These are phyloP conservation scores for Rhagoletis pomonella DNA, from an alignment of 1,140 invertebrate genomes.

Conservation along the genomic window DNA sequence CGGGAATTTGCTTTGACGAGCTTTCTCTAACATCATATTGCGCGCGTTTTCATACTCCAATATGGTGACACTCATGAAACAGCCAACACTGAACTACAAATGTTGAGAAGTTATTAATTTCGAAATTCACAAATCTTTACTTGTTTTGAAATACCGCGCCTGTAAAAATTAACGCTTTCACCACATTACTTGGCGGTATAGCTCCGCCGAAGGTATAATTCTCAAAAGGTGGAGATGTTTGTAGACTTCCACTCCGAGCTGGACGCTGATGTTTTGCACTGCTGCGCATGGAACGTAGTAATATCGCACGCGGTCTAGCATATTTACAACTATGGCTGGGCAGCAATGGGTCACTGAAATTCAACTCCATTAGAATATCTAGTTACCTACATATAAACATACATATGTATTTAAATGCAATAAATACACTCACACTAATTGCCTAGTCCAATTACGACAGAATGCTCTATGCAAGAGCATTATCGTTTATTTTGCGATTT, in stretches of 20 bases:
- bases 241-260: neutral
- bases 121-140: neutral
- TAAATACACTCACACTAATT: conserved; percentile 67
- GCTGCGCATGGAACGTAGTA: neutral
- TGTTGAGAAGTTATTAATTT: conserved; percentile 56
- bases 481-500: conserved; percentile 57
- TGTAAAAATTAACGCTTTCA: conserved; percentile 82
- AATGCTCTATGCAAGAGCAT: conserved; percentile 58
- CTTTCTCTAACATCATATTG: conserved; percentile 77
- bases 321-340: conserved; percentile 11
- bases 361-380: neutral
- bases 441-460: conserved; percentile 66
- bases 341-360: conserved; percentile 18
- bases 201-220: conserved; percentile 62
- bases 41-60: conserved; percentile 92
- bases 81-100: conserved; percentile 80
- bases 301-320: neutral
- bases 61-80: conserved; percentile 85
- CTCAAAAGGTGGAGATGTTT: conserved; percentile 39
- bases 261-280: conserved; percentile 26
- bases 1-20: conserved; percentile 75
- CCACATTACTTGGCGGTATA: conserved; percentile 75
- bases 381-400: neutral
- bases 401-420: neutral
- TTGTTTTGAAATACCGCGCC: conserved; percentile 77